Evolutionary conservation across 1,140 invertebrate genomes (phyloP), one percentile per base, ranked within the genome.

Genomic region (Zophobas atratus): DNA sequence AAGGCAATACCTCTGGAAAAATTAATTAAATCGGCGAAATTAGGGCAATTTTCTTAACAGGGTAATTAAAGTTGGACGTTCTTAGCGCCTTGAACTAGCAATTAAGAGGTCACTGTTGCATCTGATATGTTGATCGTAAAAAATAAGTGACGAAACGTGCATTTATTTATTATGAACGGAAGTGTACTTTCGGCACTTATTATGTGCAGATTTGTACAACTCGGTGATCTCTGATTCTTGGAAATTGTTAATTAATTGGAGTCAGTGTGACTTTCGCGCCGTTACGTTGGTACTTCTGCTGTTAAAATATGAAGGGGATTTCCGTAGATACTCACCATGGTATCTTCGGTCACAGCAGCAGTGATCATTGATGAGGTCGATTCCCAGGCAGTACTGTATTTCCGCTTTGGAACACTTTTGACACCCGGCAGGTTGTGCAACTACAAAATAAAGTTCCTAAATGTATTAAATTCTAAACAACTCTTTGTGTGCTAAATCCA

Each of bases 311-410:
- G 33, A 34, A 34, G 33, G 56, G 34, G 35, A 39, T 33, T 39
- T 60, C 56, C 35, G 32, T 60, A 20, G 34, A 57, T 35, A 60
- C 82, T 85, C 80, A 87, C 88, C 88, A 77, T 87, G 83, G 83
- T 88, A 89, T 79, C 88, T 86, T 70, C 88, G 86, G 85, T 94
- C 92, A 86, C 92, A 94, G 86, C 92, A 93, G 86, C 92, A 93
- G 85, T 94, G 92, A 86, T 94, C 92, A 35, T 89, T 88, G 76
- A 94, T 88, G 76, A 93, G 89, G 63, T 90, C 89, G 3, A 84
- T 87, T 77, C 90, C 87, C 77, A 88, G 86, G 85, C 92, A 94
- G 86, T 94, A 93, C 76, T 87, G 88, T 81, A 90, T 88, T 85
- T 94, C 92, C 51, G 89, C 86, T 51, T 82, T 83, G 38, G 88